Evolutionary conservation across 1,140 invertebrate genomes (phyloP).

Genomic region (Heliconius melpomene): DNA sequence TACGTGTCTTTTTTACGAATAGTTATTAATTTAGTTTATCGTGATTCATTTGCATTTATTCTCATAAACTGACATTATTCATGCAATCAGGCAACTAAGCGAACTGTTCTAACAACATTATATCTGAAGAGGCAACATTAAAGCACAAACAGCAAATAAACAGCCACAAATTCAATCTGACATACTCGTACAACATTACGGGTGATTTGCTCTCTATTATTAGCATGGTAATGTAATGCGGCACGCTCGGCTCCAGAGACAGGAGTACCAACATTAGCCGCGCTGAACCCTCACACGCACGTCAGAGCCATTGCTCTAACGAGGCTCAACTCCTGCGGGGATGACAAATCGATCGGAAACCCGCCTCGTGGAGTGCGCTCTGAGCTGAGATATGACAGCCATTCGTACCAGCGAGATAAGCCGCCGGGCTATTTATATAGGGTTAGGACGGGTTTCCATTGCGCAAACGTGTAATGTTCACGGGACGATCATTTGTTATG

Average conservation of each 20-base stretch:
- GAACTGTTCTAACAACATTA: background rate
- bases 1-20: too few species aligned
- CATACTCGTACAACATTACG: background rate
- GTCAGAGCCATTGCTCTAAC: slow-evolving; percentile 22
- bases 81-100: too few species aligned
- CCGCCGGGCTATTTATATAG: slow-evolving; percentile 34
- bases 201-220: background rate
- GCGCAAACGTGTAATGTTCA: background rate
- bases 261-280: background rate
- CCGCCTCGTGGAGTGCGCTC: slow-evolving; percentile 28
- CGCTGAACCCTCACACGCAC: slow-evolving; percentile 18
- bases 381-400: slow-evolving; percentile 37
- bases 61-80: too few species aligned
- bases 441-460: slow-evolving; percentile 12
- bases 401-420: slow-evolving; percentile 37
- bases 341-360: slow-evolving; percentile 36
- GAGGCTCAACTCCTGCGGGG: slow-evolving; percentile 27
- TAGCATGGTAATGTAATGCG: slow-evolving; percentile 3
- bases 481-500: background rate
- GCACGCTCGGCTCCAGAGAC: background rate
- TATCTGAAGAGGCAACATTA: background rate
- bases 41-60: too few species aligned
- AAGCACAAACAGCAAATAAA: background rate
- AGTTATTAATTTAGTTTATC: too few species aligned
- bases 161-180: background rate